Conservation (phyloP, 2,797 vertebrate species). For the Sciurus vulgaris region DNA sequence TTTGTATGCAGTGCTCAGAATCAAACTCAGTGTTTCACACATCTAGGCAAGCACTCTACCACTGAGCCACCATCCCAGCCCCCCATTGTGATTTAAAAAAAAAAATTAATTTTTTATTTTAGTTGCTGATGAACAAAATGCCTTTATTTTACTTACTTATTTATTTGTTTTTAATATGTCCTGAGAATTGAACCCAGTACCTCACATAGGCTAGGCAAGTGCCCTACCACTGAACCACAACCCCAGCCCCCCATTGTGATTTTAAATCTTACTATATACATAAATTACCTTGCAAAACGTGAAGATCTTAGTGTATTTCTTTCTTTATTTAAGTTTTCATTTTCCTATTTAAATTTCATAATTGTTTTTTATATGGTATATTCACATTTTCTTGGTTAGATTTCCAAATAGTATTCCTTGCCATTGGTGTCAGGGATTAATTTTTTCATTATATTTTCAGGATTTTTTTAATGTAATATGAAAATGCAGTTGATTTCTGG, state of each 20-base stretch:
- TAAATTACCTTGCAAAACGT: background rate
- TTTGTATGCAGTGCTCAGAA: too few relatives aligned
- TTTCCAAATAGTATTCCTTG: slow-evolving; percentile 32
- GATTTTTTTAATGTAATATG: slow-evolving; percentile 38
- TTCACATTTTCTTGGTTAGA: background rate
- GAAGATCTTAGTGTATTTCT: slow-evolving; percentile 21
- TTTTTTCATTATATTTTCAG: slow-evolving; percentile 37
- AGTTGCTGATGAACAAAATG: too few relatives aligned
- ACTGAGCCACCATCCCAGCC: too few relatives aligned
- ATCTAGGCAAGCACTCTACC: too few relatives aligned
- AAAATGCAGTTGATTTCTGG: background rate
- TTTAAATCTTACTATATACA: slow-evolving; percentile 9
- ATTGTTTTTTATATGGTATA: background rate
- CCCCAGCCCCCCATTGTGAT: background rate
- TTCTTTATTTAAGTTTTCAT: slow-evolving; percentile 19
- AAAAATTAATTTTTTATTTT: too few relatives aligned
- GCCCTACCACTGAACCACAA: too few relatives aligned
- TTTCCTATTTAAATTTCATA: slow-evolving; percentile 44
- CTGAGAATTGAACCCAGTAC: too few relatives aligned
- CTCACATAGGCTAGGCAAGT: too few relatives aligned
- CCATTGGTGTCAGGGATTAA: background rate
- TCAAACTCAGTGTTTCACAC: too few relatives aligned
- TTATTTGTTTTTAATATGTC: too few relatives aligned
- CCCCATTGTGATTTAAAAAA: too few relatives aligned
- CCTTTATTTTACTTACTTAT: too few relatives aligned